Percentiles rank a stretch among this genome's conserved stretches.
These are phyloP conservation scores for Phaetusa simplex DNA, from an alignment of 2,113 vertebrate species.

Conservation along the genomic window DNA sequence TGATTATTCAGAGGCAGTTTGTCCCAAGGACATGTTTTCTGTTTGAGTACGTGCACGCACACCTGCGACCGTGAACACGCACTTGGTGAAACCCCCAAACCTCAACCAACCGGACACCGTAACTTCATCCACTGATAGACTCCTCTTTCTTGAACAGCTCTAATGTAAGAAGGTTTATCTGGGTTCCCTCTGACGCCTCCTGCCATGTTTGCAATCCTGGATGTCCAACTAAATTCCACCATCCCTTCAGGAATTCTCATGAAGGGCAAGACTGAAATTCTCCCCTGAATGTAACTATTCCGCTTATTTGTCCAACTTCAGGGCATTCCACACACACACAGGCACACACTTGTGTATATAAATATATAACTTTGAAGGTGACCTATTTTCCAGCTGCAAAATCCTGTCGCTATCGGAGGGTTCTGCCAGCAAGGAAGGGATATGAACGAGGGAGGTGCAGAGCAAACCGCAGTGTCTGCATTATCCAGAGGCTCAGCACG, in stretches of 20 bases:
- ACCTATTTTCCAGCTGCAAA: slow-evolving; percentile 53
- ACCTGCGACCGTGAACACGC: background rate
- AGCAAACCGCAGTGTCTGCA: slow-evolving; percentile 2
- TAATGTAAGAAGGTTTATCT: background rate
- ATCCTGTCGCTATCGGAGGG: background rate
- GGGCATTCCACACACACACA: background rate
- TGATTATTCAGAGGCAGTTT: background rate
- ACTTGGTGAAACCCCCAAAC: background rate
- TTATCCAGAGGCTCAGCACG: slow-evolving; percentile 11
- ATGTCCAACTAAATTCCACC: background rate
- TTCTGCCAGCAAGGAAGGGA: slow-evolving; percentile 6
- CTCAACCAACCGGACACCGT: background rate
- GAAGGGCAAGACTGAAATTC: background rate
- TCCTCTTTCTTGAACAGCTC: background rate
- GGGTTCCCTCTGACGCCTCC: background rate
- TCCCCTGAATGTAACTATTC: background rate
- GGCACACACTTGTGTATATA: background rate
- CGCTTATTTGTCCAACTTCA: background rate
- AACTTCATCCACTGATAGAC: background rate
- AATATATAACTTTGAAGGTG: background rate
- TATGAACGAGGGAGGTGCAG: background rate
- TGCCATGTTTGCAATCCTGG: background rate
- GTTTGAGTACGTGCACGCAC: background rate
- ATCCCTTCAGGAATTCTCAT: background rate
- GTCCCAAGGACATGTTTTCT: background rate